Evolutionary conservation across 2,797 vertebrate species (phyloP), one percentile per base, ranked within the genome.

Genomic region (Prunella strophiata): DNA sequence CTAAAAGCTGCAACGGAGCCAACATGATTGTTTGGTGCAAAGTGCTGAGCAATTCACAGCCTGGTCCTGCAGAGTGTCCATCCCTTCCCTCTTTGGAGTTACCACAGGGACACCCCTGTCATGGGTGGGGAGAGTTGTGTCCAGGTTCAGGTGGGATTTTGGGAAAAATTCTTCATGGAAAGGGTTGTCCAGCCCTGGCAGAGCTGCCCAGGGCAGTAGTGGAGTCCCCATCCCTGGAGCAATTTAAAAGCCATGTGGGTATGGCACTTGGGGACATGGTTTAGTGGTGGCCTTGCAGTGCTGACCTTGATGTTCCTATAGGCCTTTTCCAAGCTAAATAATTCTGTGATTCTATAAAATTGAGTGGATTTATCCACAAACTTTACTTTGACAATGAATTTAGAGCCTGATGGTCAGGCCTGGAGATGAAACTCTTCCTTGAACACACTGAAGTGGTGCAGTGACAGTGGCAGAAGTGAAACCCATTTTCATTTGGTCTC

Each of bases 71-170:
- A 20, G 32, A 0, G 0, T 17, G 30, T 52, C 13, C 1, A 5
- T 50, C 45, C 17, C 18, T 58, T 34, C 29, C 17, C 38, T 48
- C 57, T 27, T 9, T 21, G 62, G 50, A 45, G 9, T 14, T 18
- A 16, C 47, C 57, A 12, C 27, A 54, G 21, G 66, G 58, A 11
- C 42, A 88, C 4, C 21, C 47, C 34, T 38, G 0, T 13, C 7
- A 0, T 15, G 19, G 4, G 3, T 3, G 13, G 6, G 4, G 26
- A 6, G 9, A 65, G 51, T 76, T 73, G 30, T 67, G 59, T 67
- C 50, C 26, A 11, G 32, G 2, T 29, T 68, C 42, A 21, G 36
- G 13, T 30, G 52, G 32, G 32, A 43, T 70, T 7, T 57, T n/a
- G 20, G 19, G 27, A 38, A n/a, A n/a, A 38, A 3, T 26, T 25